A percentile compares a stretch with the other conserved stretches of the same genome.
phyloP scores from a whole-genome alignment of 2,888 invertebrate genomes.

The Latheticus oryzae region DNA sequence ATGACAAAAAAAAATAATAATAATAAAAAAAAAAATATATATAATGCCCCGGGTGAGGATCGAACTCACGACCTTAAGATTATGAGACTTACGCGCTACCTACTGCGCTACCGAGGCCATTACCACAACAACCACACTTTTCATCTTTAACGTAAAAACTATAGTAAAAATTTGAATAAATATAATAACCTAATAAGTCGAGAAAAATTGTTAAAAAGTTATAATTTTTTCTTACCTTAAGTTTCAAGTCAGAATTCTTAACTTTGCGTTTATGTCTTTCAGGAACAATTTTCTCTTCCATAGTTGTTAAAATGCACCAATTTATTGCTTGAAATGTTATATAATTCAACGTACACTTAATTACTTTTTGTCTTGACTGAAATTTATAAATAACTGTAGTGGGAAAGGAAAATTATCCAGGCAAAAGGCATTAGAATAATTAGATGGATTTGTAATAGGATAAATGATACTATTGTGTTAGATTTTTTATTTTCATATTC shows the following conservation, averaged over 20 bases:
- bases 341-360: constrained; percentile 23
- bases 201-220: not conserved
- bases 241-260: constrained; percentile 46
- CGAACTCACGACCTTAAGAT: constrained; percentile 96
- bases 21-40: no score
- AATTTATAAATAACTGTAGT: constrained; percentile 46
- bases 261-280: constrained; percentile 50
- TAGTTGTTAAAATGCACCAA: constrained; percentile 32
- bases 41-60: constrained; percentile 94
- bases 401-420: constrained; percentile 34
- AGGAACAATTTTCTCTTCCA: constrained; percentile 50
- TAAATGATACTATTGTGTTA: constrained; percentile 26
- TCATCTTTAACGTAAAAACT: not conserved
- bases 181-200: not conserved
- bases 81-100: constrained; percentile 92
- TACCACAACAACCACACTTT: not conserved
- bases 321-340: constrained; percentile 18
- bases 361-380: constrained; percentile 23
- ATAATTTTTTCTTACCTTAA: constrained; percentile 45
- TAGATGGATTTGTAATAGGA: constrained; percentile 8
- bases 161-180: no score
- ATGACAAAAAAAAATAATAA: constrained; percentile 28
- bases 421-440: constrained; percentile 28
- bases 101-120: constrained; percentile 85
- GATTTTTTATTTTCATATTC: constrained; percentile 16